Evolutionary conservation across 1,140 invertebrate species (phyloP), one percentile per base, ranked within the genome.

Genomic region (Drosophila triauraria): DNA sequence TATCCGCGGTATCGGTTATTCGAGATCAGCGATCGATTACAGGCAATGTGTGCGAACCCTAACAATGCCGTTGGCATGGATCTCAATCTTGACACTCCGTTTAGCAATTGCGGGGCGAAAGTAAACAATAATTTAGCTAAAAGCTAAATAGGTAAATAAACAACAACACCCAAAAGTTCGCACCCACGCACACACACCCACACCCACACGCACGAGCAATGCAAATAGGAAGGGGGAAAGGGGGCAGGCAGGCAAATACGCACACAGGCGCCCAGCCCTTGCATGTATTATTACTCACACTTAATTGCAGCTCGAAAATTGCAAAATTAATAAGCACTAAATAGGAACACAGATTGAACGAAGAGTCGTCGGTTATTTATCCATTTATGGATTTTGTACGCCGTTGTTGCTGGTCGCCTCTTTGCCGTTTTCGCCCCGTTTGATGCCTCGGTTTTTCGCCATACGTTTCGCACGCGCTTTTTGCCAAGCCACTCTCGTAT

Each of bases 331-430:
- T 71, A 50, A 69, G 59, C 75, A 53, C 53, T 87, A 60, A 75
- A 81, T 90, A 85, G 80, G 81, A 88, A 81, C 80, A 78, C 80
- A 75, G 60, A 84, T 84, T 84, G 50, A 78, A 54, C 42, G 48
- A 38, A 67, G 23, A 46, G 32, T 42, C 30, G 35, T 48, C 38
- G 15, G 17, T 32, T 67, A 67, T 67, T 70, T 70, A 70, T 70
- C 62, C 67, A 70, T 68, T 40, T 70, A 67, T 67, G 60, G 47
- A 53, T 77, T 46, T 69, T 62, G 54, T 77, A 77, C 54, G 56
- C 35, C 50, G 23, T 40, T 56, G 25, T 40, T 32, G 47, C 40
- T 53, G 48, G 42, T 70, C 25, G 40, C 42, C 56, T 20, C 56
- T 70, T 59, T 40, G 30, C 12, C 43, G 42, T 58, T 54, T 56